Evolutionary conservation across 2,888 invertebrate species (phyloP), one percentile per base, ranked within the genome.

Genomic region (Bhutanitis thaidina): DNA sequence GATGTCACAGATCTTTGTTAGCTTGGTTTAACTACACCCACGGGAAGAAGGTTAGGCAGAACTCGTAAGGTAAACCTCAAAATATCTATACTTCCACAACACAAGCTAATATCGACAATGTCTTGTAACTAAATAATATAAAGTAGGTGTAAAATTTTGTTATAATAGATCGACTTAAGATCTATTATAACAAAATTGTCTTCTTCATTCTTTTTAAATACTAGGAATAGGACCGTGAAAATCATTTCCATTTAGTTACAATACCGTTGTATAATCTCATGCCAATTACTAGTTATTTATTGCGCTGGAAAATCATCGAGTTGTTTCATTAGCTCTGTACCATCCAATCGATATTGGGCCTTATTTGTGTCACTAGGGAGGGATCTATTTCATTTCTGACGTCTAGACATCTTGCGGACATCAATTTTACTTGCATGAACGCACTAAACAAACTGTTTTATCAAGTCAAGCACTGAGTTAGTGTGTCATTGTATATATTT

Each of bases 371-470:
- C 40, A 41, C 36, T 27, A 12, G 27, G 32, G 14, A 7, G 40
- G 25, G 12, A 32, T 27, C 14, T 39, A 51, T 46, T 30, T 51
- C 45, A 46, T 35, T 30, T 20, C 51, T 27, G 50, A 51, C 45
- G 16, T 40, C 50, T 46, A 32, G 12, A 38, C 45, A 38, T 34
- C 20, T 35, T 45, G 25, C 34, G 20, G 40, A 41, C 45, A 13
- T 46, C 10, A 8, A 51, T 46, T 51, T 51, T 10, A 51, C 51
- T 51, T 51, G 51, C 45, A 51, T 51, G 51, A 51, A 32, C 27
- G 15, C 38, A 32, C 49, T 5, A 7, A 29, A 38, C 9, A 35
- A 50, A 44, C 41, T 37, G 29, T 27, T 51, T 46, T 41, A 36
- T 35, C 13, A 44, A 50, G 1, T 44, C 44, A 27, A 15, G 16